Evolutionary conservation across 2,797 vertebrate species (phyloP).

Genomic region (Sciaenops ocellatus): DNA sequence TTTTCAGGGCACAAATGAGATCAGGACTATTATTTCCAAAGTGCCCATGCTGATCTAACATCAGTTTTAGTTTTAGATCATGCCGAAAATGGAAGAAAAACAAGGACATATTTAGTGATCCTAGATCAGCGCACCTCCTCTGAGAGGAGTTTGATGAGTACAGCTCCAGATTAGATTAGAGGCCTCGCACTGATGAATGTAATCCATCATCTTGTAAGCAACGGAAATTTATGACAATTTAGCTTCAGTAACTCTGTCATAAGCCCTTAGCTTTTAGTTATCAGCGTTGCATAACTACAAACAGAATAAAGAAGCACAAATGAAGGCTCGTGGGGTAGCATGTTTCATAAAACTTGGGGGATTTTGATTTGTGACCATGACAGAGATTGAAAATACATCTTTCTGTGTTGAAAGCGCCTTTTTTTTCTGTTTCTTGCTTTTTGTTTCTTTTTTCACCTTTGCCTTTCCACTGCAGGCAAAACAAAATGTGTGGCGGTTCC

Average conservation of each 20-base stretch:
- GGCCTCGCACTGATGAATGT: slow-evolving; percentile 73
- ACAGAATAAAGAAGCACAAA: slow-evolving; percentile 75
- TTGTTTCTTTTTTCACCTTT: slow-evolving; percentile 80
- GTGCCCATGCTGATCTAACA: slow-evolving; percentile 70
- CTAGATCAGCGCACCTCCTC: slow-evolving; percentile 73
- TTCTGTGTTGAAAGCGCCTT: slow-evolving; percentile 51
- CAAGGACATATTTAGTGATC: slow-evolving; percentile 77
- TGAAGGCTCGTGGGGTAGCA: slow-evolving; percentile 56
- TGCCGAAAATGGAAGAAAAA: slow-evolving; percentile 65
- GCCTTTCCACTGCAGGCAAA: slow-evolving; percentile 83
- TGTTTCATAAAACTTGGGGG: slow-evolving; percentile 71
- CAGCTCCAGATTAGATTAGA: slow-evolving; percentile 79
- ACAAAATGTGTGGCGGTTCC: slow-evolving; percentile 78
- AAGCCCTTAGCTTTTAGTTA: slow-evolving; percentile 71
- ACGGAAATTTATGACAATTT: slow-evolving; percentile 78
- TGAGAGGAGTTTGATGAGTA: slow-evolving; percentile 75
- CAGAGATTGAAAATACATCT: slow-evolving; percentile 74
- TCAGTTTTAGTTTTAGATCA: slow-evolving; percentile 73
- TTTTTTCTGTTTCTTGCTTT: slow-evolving; percentile 62
- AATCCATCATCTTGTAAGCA: slow-evolving; percentile 82
- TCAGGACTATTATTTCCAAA: slow-evolving; percentile 73
- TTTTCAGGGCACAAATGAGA: slow-evolving; percentile 64
- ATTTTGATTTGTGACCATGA: slow-evolving; percentile 80
- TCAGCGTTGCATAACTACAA: slow-evolving; percentile 68
- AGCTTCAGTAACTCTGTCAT: slow-evolving; percentile 73